Evolutionary conservation across 2,888 invertebrate species (phyloP).

Genomic region (Spilosoma lubricipeda): DNA sequence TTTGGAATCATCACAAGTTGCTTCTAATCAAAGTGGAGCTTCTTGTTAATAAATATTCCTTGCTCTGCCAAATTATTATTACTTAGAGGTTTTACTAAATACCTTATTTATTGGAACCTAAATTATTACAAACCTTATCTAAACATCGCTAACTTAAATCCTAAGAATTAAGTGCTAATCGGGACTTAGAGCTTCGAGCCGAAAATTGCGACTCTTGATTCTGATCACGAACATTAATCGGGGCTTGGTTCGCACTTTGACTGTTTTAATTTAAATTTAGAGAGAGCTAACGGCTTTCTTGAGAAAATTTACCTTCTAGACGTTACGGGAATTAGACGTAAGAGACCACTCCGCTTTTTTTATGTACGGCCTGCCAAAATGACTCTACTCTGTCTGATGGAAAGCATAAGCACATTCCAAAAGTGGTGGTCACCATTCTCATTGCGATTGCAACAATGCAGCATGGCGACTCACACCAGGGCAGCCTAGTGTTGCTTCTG

Average conservation of each 20-base stretch:
- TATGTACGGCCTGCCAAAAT: no score
- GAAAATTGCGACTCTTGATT: constrained; percentile 23
- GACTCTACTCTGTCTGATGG: no score
- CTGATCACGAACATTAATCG: constrained; percentile 32
- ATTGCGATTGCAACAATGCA: no score
- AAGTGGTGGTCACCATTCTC: no score
- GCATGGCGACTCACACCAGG: no score
- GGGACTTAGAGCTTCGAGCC: constrained; percentile 27
- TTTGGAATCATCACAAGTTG: not conserved
- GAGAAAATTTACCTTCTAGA: not conserved
- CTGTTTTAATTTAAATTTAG: constrained; percentile 10
- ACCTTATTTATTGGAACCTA: not conserved
- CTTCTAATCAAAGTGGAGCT: not conserved
- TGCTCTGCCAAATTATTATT: not conserved
- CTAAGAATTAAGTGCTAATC: constrained; percentile 23
- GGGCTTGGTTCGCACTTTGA: constrained; percentile 29
- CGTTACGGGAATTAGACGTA: no score
- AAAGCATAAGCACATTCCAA: no score
- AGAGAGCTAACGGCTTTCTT: not conserved
- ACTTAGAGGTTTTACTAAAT: not conserved
- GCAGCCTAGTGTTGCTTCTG: no score
- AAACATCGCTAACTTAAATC: constrained; percentile 14
- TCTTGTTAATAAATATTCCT: not conserved
- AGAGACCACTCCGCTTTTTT: no score
- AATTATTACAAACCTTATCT: constrained; percentile 12